These are phyloP conservation scores for Scaptomyza caliginosa DNA, from an alignment of 2,888 invertebrate species.

Conservation along the genomic window DNA sequence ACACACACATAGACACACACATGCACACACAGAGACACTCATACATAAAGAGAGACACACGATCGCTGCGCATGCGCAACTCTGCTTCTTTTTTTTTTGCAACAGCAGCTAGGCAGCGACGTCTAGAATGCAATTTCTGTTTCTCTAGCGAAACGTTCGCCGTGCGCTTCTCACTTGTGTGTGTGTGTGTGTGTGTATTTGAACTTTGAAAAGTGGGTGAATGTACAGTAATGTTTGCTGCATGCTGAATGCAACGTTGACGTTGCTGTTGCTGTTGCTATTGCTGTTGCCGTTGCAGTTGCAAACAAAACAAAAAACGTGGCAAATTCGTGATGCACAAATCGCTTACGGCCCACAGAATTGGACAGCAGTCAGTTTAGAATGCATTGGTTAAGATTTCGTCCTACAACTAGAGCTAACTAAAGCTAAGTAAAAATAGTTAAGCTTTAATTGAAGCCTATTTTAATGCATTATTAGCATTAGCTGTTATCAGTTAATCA, in stretches of 20 bases:
- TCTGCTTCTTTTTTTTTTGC: conserved; percentile 35
- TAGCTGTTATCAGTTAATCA: conserved; percentile 30
- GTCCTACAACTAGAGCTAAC: conserved; percentile 9
- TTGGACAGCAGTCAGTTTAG: conserved; percentile 35
- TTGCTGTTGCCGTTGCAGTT: conserved; percentile 9
- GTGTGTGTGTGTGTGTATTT: conserved; percentile 61
- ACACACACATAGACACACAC: conserved; percentile 28
- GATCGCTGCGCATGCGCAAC: conserved; percentile 68
- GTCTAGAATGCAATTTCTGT: conserved; percentile 74
- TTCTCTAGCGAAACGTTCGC: conserved; percentile 61
- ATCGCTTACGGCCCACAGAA: conserved; percentile 55
- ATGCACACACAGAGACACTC: conserved; percentile 25
- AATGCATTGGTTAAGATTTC: conserved; percentile 42
- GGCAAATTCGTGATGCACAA: conserved; percentile 74
- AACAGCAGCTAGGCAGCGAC: conserved; percentile 23
- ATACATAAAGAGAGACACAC: conserved; percentile 19
- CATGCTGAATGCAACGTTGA: conserved; percentile 62
- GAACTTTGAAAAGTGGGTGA: conserved; percentile 83
- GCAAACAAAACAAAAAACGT: conserved; percentile 37
- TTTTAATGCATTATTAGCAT: background rate
- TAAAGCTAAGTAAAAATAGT: background rate
- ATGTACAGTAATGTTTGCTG: conserved; percentile 84
- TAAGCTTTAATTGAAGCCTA: background rate
- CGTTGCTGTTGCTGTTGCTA: conserved; percentile 22
- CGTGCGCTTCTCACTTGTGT: conserved; percentile 39